These are phyloP conservation scores for Buphagus erythrorhynchus DNA, from an alignment of 2,797 vertebrate genomes.

Conservation along the genomic window DNA sequence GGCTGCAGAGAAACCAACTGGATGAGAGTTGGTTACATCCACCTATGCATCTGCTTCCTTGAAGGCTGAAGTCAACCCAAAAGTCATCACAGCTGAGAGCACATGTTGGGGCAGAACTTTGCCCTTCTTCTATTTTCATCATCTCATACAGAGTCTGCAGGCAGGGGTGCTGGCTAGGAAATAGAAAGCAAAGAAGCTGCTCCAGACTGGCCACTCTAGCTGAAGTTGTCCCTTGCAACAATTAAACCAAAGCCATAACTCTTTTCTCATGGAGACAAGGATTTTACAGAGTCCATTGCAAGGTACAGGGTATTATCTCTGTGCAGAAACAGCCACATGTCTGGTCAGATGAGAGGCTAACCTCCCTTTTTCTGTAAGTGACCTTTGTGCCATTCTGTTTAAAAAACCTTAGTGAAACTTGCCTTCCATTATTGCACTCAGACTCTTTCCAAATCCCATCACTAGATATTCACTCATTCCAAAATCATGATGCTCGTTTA, in stretches of 20 bases:
- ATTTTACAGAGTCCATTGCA: not conserved
- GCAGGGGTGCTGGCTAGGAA: not conserved
- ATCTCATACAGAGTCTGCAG: not conserved
- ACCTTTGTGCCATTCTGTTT: not conserved
- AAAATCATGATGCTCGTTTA: not conserved
- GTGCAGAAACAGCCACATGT: not conserved
- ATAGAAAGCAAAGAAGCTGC: not conserved
- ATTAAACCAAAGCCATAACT: not conserved
- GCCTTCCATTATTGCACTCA: not conserved
- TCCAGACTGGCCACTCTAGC: not conserved
- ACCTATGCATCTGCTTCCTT: not conserved
- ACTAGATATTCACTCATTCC: not conserved
- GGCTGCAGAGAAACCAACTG: not conserved
- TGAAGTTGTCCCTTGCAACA: not conserved
- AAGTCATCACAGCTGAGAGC: not conserved
- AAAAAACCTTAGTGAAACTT: not conserved
- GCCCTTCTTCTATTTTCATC: not conserved
- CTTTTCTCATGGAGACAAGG: not conserved
- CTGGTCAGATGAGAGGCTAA: not conserved
- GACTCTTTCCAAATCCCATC: not conserved
- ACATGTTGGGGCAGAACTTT: not conserved
- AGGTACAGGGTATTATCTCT: not conserved
- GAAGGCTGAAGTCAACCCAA: not conserved
- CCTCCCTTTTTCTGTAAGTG: not conserved
- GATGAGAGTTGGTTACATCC: not conserved